Evolutionary conservation across 2,888 invertebrate species (phyloP), one percentile per base, ranked within the genome.

Genomic region (Priapulus caudatus): DNA sequence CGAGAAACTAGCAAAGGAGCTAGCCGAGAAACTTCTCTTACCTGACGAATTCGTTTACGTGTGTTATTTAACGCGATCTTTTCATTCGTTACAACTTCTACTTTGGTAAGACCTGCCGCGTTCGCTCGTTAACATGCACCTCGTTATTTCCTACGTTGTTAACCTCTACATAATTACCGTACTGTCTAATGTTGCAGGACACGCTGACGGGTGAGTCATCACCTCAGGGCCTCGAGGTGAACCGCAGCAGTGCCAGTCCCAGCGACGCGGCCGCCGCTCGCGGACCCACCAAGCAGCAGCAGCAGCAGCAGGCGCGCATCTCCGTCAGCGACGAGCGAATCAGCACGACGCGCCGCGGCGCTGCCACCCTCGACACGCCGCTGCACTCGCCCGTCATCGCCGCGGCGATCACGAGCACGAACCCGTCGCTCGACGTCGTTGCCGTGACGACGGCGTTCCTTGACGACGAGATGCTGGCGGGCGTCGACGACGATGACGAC

Each of bases 401-500:
- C 4, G 45, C 4, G 23, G 15, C 4, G 23, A 49, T n/a, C 15
- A n/a, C n/a, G n/a, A 19, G 48, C 33, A 19, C 5, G 20, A 43
- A 23, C 10, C 20, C 48, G 23, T 4, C 15, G 20, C 23, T n/a
- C 5, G 10, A 5, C 5, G 15, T 16, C 15, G 46, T n/a, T 10
- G 48, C 5, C 23, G 47, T 23, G 47, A 47, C n/a, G 23, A 22
- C 20, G 16, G 23, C 46, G 43, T 43, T 45, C 49, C 33, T 4
- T 4, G 49, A 45, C 20, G 47, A 4, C 5, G 51, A 53, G 10
- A 55, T 54, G 48, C 77, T 77, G 54, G 74, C 77, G 45, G 79
- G 79, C 1, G 79, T 79, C 18, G 78, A 78, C 21, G 74, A 77
- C 1, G 65, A 63, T 43, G 68, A 58, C 4, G 54, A 56, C 19